These are phyloP conservation scores for Nematopogon swammerdamellus DNA, from an alignment of 2,888 invertebrate genomes.

Conservation along the genomic window DNA sequence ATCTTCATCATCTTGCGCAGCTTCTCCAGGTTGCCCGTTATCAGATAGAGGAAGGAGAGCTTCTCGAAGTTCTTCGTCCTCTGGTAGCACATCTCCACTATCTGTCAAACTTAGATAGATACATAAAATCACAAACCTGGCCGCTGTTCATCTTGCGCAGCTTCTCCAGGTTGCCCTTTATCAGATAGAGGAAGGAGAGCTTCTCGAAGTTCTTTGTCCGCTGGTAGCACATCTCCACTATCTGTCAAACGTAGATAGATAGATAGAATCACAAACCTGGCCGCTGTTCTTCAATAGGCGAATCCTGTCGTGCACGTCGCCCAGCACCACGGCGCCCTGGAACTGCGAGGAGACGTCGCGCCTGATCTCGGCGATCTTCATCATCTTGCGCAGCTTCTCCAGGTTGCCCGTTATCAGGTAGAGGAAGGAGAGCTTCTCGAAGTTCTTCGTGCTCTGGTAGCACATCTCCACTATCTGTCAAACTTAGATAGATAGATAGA, in stretches of 20 bases:
- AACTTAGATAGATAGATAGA: no score
- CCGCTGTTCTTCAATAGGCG: conserved; percentile 75
- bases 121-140: conserved; percentile 20
- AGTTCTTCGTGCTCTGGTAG: conserved; percentile 98
- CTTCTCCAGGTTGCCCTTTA: conserved; percentile 97
- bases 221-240: conserved; percentile 99
- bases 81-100: conserved; percentile 99
- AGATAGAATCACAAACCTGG: conserved; percentile 36
- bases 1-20: conserved; percentile 99
- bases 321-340: conserved; percentile 89
- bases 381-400: conserved; percentile 97
- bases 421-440: conserved; percentile 96
- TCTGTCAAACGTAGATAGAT: no score
- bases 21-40: conserved; percentile 97
- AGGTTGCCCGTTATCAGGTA: conserved; percentile 98
- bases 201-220: conserved; percentile 99
- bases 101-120: conserved; percentile 64
- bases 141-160: conserved; percentile 89
- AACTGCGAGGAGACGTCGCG: conserved; percentile 97
- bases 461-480: conserved; percentile 96
- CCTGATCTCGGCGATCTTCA: conserved; percentile 97
- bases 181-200: conserved; percentile 93
- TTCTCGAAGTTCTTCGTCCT: conserved; percentile 99
- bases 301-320: conserved; percentile 88
- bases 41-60: conserved; percentile 93